Percentiles rank a stretch among this genome's conserved stretches.
These are phyloP conservation scores for Hirtodrosophila cameraria DNA, from an alignment of 2,888 invertebrate genomes.

Conservation along the genomic window DNA sequence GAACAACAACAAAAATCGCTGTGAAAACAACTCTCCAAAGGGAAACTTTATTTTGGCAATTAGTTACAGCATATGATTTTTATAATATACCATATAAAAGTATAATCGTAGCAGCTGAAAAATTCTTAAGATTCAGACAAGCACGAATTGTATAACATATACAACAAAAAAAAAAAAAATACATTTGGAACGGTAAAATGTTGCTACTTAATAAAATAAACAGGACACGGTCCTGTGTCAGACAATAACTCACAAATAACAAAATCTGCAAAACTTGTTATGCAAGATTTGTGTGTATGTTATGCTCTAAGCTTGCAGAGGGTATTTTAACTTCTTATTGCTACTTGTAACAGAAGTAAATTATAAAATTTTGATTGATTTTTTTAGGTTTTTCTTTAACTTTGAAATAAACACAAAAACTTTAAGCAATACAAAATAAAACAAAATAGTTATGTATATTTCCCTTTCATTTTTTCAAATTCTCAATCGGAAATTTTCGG, in stretches of 20 bases:
- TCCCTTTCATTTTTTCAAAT: too few relatives aligned
- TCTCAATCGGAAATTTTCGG: too few relatives aligned
- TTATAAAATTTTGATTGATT: too few relatives aligned
- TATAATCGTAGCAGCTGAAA: background rate
- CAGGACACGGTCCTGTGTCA: conserved; percentile 55
- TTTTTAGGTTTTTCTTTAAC: too few relatives aligned
- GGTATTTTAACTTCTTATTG: background rate
- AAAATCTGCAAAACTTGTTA: conserved; percentile 46
- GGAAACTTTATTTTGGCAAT: conserved; percentile 52
- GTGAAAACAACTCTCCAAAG: conserved; percentile 27
- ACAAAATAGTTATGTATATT: too few relatives aligned
- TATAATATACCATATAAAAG: conserved; percentile 13
- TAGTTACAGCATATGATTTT: conserved; percentile 70
- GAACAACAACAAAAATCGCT: conserved; percentile 36
- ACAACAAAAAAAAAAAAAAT: conserved; percentile 1
- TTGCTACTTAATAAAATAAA: conserved; percentile 36
- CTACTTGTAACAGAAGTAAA: background rate
- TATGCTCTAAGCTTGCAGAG: background rate
- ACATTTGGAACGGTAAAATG: conserved; percentile 43
- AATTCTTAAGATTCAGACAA: conserved; percentile 24
- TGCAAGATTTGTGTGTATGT: conserved; percentile 33
- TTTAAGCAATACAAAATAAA: too few relatives aligned
- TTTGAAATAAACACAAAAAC: too few relatives aligned
- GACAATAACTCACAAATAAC: conserved; percentile 49
- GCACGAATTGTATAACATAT: conserved; percentile 1